Evolutionary conservation across 2,888 invertebrate genomes (phyloP), one percentile per base, ranked within the genome.

Genomic region (Tuta absoluta): DNA sequence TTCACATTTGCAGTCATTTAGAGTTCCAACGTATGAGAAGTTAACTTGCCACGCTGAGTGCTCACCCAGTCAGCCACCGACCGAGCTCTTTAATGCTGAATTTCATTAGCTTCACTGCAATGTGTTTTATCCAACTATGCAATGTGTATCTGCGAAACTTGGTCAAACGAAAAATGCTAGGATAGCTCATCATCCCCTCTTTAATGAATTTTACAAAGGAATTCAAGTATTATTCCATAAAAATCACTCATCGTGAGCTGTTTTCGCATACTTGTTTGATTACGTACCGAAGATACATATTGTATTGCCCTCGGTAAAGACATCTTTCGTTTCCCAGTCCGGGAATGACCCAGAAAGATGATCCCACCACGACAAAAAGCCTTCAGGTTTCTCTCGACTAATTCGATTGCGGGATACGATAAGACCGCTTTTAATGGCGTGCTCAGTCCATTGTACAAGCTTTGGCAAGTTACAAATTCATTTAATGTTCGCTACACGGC

Each of bases 381-480:
- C 63, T 71, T 68, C 66, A 69, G 71, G 70, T 75, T 73, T 73
- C 70, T 65, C 66, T 68, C 71, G 17, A 71, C 67, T 78, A 82
- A 82, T 79, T 81, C 71, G 70, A 71, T 79, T 74, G 75, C 72
- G 71, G 73, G 68, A 68, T 73, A 68, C 72, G 45, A 45, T 45
- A 17, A n/a, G 70, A 67, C 69, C 71, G 72, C 69, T 69, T 72
- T 72, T 82, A 82, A 83, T 78, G 73, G 75, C 71, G 70, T 68
- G 69, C 65, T 74, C 62, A 75, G 75, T 83, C 80, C 80, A 78
- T 81, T 80, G 76, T 77, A 73, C 71, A 68, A 71, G 73, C 75
- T 77, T 74, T 71, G 72, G 68, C 72, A 86, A 86, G 83, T 87
- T 85, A 71, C 75, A 84, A 85, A 85, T 86, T 82, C 81, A 84